Conservation (phyloP, 2,797 vertebrate species). For the Trichosurus vulpecula region DNA sequence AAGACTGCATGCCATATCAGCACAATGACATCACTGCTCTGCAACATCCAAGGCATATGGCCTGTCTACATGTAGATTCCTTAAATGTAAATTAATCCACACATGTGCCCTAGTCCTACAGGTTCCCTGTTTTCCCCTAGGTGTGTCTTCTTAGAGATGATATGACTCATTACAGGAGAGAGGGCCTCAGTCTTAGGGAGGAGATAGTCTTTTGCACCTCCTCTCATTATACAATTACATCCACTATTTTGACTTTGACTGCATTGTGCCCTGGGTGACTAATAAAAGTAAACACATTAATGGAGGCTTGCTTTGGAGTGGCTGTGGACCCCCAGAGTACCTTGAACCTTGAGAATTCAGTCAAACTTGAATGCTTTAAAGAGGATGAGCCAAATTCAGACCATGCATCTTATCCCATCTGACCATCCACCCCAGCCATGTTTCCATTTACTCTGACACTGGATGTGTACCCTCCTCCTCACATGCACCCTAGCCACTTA, state of each 20-base stretch:
- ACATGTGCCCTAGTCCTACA: background rate
- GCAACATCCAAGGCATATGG: background rate
- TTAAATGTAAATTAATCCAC: background rate
- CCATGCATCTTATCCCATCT: background rate
- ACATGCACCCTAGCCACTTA: too few relatives aligned
- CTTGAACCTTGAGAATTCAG: background rate
- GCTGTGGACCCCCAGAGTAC: background rate
- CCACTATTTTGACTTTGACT: background rate
- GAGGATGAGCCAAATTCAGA: background rate
- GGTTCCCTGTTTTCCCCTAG: background rate
- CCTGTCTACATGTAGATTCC: too few relatives aligned
- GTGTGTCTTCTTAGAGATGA: too few relatives aligned
- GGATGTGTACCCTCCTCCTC: background rate
- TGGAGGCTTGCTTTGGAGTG: background rate
- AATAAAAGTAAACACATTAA: background rate
- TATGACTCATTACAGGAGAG: background rate
- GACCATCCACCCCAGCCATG: background rate
- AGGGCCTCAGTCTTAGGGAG: background rate
- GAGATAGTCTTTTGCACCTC: background rate
- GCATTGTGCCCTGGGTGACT: background rate
- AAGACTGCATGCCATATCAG: background rate
- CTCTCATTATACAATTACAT: background rate
- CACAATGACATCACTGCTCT: background rate
- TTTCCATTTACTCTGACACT: background rate
- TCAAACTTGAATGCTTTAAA: background rate